Conservation (phyloP, 2,888 invertebrate genomes). For the Synanthedon myopaeformis region DNA sequence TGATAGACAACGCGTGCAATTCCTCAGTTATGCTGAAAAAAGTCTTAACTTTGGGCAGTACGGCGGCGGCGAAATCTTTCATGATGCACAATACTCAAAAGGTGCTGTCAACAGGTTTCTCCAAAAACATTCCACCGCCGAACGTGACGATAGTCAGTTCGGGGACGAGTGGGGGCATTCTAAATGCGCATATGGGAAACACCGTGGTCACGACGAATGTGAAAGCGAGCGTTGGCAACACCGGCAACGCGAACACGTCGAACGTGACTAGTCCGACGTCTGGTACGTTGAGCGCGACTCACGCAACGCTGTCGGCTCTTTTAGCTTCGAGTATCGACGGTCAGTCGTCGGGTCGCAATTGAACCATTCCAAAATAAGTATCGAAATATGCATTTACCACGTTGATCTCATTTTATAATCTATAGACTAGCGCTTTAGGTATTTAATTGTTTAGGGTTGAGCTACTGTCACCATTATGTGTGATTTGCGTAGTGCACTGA, state of each 20-base stretch:
- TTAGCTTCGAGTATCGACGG: slow-evolving; percentile 37
- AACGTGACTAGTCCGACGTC: slow-evolving; percentile 44
- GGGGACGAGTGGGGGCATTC: slow-evolving; percentile 37
- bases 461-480: too few relatives aligned
- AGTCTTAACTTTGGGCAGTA: slow-evolving; percentile 58
- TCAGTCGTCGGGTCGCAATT: too few relatives aligned
- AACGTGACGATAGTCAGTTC: slow-evolving; percentile 64
- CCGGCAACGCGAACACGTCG: slow-evolving; percentile 6
- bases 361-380: not conserved
- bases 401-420: too few relatives aligned
- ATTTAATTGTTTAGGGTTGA: too few relatives aligned
- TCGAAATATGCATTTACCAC: too few relatives aligned
- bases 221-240: not conserved
- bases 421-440: too few relatives aligned
- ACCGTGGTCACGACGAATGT: not conserved
- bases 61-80: slow-evolving; percentile 56
- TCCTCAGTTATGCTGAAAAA: slow-evolving; percentile 67
- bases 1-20: slow-evolving; percentile 65
- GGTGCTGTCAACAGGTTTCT: slow-evolving; percentile 56
- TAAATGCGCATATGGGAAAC: slow-evolving; percentile 26
- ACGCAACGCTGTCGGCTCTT: slow-evolving; percentile 59
- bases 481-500: too few relatives aligned
- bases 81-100: slow-evolving; percentile 67
- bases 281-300: slow-evolving; percentile 59
- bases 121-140: slow-evolving; percentile 52